Percentiles rank a stretch among this genome's conserved stretches.
Evolutionary conservation across 2,888 invertebrate species (phyloP).

Genomic region (Epirrhoe alternata): DNA sequence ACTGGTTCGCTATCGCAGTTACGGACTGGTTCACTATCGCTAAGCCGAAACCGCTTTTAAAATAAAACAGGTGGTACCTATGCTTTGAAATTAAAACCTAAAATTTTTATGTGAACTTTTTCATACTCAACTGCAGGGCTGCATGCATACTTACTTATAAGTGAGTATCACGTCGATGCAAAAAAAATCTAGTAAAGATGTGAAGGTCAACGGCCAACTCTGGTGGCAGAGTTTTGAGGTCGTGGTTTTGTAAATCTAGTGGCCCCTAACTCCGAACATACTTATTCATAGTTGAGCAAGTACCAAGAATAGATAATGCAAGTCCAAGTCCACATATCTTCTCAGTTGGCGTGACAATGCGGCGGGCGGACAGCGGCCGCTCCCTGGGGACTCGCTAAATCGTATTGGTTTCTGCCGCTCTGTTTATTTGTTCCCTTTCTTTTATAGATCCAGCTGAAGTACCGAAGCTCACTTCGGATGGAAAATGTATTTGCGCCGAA

Average conservation of each 20-base stretch:
- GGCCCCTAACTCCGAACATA: background rate
- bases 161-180: too few relatives aligned
- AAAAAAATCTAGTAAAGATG: too few relatives aligned
- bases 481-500: slow-evolving; percentile 29
- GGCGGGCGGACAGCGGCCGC: slow-evolving; percentile 55
- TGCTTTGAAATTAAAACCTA: too few relatives aligned
- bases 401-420: slow-evolving; percentile 71
- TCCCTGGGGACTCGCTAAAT: slow-evolving; percentile 70
- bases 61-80: too few relatives aligned
- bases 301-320: slow-evolving; percentile 33
- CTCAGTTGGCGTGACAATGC: slow-evolving; percentile 70
- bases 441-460: slow-evolving; percentile 43
- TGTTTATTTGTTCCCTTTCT: slow-evolving; percentile 64
- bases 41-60: too few relatives aligned
- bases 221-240: too few relatives aligned
- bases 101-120: too few relatives aligned
- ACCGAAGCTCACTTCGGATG: slow-evolving; percentile 45
- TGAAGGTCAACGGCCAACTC: too few relatives aligned
- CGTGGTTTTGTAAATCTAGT: background rate
- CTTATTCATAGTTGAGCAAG: slow-evolving; percentile 16
- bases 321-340: slow-evolving; percentile 37
- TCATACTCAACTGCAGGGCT: too few relatives aligned
- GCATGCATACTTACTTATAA: too few relatives aligned
- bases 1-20: too few relatives aligned
- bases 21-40: too few relatives aligned